Percentiles rank a stretch among this genome's conserved stretches.
These are phyloP conservation scores for Anseranas semipalmata DNA, from an alignment of 2,113 vertebrate species.

Conservation along the genomic window DNA sequence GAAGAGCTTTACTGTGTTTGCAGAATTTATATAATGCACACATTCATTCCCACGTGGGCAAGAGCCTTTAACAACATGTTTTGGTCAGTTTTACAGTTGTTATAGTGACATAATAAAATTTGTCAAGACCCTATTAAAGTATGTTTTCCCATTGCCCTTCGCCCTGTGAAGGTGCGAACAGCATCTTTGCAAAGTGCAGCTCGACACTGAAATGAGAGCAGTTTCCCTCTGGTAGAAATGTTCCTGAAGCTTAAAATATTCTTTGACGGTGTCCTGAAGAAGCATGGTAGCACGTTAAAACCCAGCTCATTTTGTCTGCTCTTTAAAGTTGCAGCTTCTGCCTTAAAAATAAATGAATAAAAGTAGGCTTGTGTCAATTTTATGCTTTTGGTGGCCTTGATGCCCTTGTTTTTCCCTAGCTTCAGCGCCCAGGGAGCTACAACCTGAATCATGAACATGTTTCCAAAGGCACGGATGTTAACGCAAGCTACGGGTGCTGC, in stretches of 20 bases:
- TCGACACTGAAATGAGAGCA: neutral
- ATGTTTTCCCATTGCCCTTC: neutral
- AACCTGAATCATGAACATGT: neutral
- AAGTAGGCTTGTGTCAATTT: neutral
- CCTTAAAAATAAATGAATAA: neutral
- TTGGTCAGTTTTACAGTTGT: neutral
- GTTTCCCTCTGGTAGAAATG: neutral
- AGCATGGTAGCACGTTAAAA: neutral
- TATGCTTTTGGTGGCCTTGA: neutral
- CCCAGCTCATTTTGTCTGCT: neutral
- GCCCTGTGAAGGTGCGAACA: neutral
- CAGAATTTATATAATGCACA: neutral
- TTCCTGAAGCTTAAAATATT: neutral
- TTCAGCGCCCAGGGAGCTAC: neutral
- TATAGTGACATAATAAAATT: neutral
- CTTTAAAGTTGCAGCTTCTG: neutral
- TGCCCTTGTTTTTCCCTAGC: neutral
- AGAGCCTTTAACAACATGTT: neutral
- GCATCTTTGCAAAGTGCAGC: neutral
- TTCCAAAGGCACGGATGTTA: neutral
- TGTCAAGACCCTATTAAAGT: neutral
- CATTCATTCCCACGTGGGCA: neutral
- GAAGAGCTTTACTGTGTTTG: neutral
- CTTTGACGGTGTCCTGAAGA: neutral
- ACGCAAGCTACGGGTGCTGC: accelerated